Evolutionary conservation across 1,140 invertebrate genomes (phyloP).

Genomic region (Danaus melanippus): DNA sequence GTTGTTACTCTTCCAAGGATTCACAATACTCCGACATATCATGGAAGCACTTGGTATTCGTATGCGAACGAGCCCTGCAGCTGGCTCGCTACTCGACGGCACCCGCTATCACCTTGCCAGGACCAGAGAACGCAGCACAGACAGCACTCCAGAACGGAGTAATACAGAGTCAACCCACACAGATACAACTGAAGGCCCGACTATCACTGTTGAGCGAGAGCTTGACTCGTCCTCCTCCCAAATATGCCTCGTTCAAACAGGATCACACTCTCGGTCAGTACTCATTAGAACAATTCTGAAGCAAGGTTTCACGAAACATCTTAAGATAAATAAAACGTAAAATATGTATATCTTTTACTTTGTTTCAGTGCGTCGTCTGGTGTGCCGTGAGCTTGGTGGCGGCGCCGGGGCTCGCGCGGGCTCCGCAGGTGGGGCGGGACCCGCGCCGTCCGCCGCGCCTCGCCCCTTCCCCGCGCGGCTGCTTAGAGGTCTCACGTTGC

Average conservation of each 20-base stretch:
- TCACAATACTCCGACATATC: constrained; percentile 46
- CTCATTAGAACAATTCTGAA: too few species aligned
- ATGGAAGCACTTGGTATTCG: constrained; percentile 36
- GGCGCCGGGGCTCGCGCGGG: constrained; percentile 42
- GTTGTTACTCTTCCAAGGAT: constrained; percentile 25
- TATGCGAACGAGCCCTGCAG: constrained; percentile 43
- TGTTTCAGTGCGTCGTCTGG: constrained; percentile 80
- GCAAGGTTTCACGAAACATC: too few species aligned
- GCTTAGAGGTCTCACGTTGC: constrained; percentile 82
- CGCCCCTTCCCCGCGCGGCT: constrained; percentile 77
- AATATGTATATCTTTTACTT: background rate
- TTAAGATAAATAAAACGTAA: too few species aligned
- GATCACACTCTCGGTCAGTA: constrained; percentile 47
- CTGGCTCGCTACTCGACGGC: constrained; percentile 24
- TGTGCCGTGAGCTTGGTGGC: constrained; percentile 74
- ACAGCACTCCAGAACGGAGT: constrained; percentile 1
- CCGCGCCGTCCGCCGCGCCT: constrained; percentile 65
- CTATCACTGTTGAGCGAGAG: constrained; percentile 51
- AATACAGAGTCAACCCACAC: background rate
- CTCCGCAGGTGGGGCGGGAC: constrained; percentile 18
- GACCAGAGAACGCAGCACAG: constrained; percentile 2
- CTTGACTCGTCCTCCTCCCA: constrained; percentile 37
- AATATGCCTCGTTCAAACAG: constrained; percentile 35
- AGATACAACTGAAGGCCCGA: constrained; percentile 21
- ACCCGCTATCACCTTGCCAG: constrained; percentile 5